These are phyloP conservation scores for Florisuga fusca DNA, from an alignment of 2,797 vertebrate species.

Conservation along the genomic window DNA sequence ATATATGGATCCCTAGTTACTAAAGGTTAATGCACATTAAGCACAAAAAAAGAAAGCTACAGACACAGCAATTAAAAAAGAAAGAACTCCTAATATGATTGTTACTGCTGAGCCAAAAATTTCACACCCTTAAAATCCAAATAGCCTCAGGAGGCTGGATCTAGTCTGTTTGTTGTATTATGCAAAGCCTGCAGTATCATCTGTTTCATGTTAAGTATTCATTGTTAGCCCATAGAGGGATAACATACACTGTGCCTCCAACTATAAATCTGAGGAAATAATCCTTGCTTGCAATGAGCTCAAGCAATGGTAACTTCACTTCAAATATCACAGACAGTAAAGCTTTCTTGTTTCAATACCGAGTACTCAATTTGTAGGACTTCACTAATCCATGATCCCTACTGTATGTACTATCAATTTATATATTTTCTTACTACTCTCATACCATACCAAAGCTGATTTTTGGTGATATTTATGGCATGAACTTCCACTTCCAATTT, in stretches of 20 bases:
- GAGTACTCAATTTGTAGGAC: background rate
- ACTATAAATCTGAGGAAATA: background rate
- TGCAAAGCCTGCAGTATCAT: background rate
- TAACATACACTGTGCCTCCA: background rate
- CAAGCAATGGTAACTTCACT: background rate
- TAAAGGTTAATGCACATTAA: background rate
- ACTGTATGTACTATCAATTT: background rate
- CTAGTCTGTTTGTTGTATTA: background rate
- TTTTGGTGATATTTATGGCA: background rate
- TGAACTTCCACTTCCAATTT: background rate
- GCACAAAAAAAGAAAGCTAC: background rate
- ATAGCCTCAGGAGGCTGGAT: background rate
- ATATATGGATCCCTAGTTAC: background rate
- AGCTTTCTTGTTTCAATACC: background rate
- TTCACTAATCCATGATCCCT: background rate
- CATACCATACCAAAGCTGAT: background rate
- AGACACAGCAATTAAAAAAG: background rate
- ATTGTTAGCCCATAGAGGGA: constrained; percentile 13
- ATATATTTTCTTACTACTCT: background rate
- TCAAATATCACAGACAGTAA: background rate
- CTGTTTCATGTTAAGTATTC: background rate
- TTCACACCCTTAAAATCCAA: constrained; percentile 27
- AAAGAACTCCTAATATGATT: background rate
- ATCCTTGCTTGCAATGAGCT: background rate
- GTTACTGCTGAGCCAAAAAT: background rate